Base-by-base conservation (phyloP, 1,140 invertebrate genomes). In the Pogonomyrmex californicus region DNA sequence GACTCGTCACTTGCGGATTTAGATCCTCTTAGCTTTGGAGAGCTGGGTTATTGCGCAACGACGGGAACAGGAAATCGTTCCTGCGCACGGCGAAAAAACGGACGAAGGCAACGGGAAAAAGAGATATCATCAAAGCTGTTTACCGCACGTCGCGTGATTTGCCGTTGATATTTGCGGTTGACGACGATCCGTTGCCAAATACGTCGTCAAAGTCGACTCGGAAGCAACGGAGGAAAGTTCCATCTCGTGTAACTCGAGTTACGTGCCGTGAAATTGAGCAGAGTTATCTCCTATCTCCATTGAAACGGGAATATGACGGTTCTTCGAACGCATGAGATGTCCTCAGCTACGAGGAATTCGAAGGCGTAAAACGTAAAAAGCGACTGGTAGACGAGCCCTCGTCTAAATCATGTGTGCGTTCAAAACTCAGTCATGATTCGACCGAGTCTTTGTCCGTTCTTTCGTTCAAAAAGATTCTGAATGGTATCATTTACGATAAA, bases 1-100 rank as follows among this genome's bases (percentile, higher is more conserved):
- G 73, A 66, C 87, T 58, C n/a, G 47, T 47, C 49, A 65, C 63
- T 58, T 36, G 81, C 89, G 86, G 70, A 92, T 92, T 91, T 92
- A 92, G 91, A 91, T 89, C 65, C 82, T 44, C 68, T 60, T 17
- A 60, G 33, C 77, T 77, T 85, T 60, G 81, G 68, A 62, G 75
- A 33, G 38, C 82, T 77, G 81, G 23, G 73, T 51, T 75, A 81
- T 91, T 91, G 63, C 83, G 87, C 78, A 90, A 91, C 56, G 49
- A 58, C 33, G 65, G 65, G 23, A 77, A 63, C 75, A 88, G 89
- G 82, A 90, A 90, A 90, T 90, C 70, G 30, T 44, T 38, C n/a
- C 56, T 54, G 62, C 14, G 1, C 47, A 14, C 36, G 62, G 33
- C 4, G 75, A 41, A 63, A 78, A 76, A 77, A 76, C 30, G 17